Conservation (phyloP, 2,797 vertebrate genomes). For the Chrosomus eos region DNA sequence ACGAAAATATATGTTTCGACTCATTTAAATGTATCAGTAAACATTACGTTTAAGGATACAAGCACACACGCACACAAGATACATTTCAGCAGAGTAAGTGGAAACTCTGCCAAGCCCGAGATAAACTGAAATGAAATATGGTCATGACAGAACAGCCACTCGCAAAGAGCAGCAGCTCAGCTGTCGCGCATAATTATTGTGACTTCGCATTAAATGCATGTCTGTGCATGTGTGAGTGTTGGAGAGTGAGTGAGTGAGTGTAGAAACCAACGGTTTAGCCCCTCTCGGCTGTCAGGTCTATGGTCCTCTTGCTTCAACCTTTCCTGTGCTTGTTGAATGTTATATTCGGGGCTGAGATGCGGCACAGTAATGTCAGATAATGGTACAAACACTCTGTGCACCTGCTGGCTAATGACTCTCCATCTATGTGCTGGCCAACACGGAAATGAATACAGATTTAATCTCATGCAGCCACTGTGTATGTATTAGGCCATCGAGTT, state of each 20-base stretch:
- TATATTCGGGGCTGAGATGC: conserved; percentile 25
- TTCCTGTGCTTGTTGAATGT: conserved; percentile 29
- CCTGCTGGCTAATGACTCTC: conserved; percentile 42
- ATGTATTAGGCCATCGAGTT: conserved; percentile 63
- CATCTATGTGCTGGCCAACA: conserved; percentile 39
- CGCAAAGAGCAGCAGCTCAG: conserved; percentile 30
- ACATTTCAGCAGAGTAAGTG: conserved; percentile 32
- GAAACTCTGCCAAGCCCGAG: conserved; percentile 39
- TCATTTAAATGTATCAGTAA: conserved; percentile 32
- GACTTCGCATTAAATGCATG: conserved; percentile 40
- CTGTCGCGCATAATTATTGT: conserved; percentile 36
- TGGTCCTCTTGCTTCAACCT: conserved; percentile 23
- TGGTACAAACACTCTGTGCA: conserved; percentile 32
- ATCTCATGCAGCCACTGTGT: conserved; percentile 63
- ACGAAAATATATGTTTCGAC: conserved; percentile 12
- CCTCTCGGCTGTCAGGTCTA: conserved; percentile 11
- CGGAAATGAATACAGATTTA: conserved; percentile 78
- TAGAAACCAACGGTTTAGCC: background rate
- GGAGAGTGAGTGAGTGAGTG: background rate
- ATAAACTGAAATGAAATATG: conserved; percentile 47
- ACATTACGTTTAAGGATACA: conserved; percentile 33
- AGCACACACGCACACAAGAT: background rate
- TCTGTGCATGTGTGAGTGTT: conserved; percentile 23
- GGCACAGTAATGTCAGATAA: conserved; percentile 33
- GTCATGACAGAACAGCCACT: conserved; percentile 43